A percentile compares a stretch with the other conserved stretches of the same genome.
Conservation (phyloP, 2,113 vertebrate species). For the Smithornis capensis region DNA sequence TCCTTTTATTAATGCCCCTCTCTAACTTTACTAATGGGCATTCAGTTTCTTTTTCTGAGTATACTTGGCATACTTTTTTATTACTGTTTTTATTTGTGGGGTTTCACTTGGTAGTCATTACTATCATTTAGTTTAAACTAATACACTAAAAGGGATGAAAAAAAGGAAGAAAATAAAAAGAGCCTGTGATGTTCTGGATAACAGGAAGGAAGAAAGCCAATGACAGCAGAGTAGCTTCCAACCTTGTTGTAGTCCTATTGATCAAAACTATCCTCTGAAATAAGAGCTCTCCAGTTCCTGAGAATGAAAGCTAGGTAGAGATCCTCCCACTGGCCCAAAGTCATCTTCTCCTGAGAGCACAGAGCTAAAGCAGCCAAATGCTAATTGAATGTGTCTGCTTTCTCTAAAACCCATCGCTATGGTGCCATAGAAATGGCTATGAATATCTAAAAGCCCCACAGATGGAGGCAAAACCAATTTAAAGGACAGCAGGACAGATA, state of each 20-base stretch:
- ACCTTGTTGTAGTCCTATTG: conserved; percentile 28
- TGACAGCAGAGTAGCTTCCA: conserved; percentile 15
- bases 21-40: conserved; percentile 9
- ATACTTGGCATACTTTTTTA: neutral
- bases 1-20: neutral
- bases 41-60: neutral
- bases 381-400: neutral
- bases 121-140: neutral
- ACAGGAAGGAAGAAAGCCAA: conserved; percentile 21
- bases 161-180: neutral
- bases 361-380: neutral
- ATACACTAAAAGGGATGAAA: neutral
- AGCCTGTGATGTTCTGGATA: neutral
- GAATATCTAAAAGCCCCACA: neutral
- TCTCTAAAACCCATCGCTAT: neutral
- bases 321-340: neutral
- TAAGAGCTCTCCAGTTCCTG: neutral
- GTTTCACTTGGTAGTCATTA: neutral
- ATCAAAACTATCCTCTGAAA: conserved; percentile 39
- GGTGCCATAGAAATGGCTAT: neutral
- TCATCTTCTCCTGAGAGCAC: neutral
- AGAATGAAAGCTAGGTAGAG: neutral
- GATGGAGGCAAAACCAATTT: neutral
- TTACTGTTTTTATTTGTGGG: conserved; percentile 9
- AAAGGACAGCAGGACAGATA: neutral